Percentiles rank a stretch among this genome's conserved stretches.
These are phyloP conservation scores for Pseudachorutes palmiensis DNA, from an alignment of 1,140 invertebrate genomes.

Conservation along the genomic window DNA sequence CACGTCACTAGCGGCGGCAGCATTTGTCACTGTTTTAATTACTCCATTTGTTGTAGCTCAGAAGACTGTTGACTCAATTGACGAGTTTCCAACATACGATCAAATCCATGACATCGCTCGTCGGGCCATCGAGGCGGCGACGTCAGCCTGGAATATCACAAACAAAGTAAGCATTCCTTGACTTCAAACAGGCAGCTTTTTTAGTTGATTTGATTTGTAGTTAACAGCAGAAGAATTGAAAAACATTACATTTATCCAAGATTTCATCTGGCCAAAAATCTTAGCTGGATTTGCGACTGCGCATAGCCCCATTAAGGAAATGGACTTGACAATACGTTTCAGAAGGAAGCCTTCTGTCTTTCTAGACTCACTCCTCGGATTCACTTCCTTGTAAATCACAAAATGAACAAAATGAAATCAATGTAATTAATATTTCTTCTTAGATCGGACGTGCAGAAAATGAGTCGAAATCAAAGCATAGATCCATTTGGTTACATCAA, in stretches of 20 bases:
- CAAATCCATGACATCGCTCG: neutral
- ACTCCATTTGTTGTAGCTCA: neutral
- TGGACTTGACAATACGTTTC: conserved; percentile 7
- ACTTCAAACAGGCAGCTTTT: too few relatives aligned
- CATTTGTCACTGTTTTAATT: too few relatives aligned
- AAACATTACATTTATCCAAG: neutral
- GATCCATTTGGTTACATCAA: neutral
- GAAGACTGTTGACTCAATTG: neutral
- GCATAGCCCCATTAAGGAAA: neutral
- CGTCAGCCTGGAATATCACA: neutral
- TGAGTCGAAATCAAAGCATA: neutral
- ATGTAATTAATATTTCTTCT: neutral
- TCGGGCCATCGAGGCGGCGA: neutral
- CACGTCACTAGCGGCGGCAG: too few relatives aligned
- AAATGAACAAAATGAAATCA: neutral
- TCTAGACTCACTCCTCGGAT: neutral
- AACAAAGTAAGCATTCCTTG: too few relatives aligned
- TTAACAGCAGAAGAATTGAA: neutral
- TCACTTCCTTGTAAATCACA: neutral
- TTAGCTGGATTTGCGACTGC: neutral
- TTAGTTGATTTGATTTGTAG: neutral
- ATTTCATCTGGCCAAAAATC: neutral
- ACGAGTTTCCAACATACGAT: conserved; percentile 14
- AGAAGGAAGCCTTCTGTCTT: neutral
- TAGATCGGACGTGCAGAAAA: neutral